A percentile compares a stretch with the other conserved stretches of the same genome.
phyloP scores from a whole-genome alignment of 1,140 invertebrate genomes.

The Epicauta chinensis region DNA sequence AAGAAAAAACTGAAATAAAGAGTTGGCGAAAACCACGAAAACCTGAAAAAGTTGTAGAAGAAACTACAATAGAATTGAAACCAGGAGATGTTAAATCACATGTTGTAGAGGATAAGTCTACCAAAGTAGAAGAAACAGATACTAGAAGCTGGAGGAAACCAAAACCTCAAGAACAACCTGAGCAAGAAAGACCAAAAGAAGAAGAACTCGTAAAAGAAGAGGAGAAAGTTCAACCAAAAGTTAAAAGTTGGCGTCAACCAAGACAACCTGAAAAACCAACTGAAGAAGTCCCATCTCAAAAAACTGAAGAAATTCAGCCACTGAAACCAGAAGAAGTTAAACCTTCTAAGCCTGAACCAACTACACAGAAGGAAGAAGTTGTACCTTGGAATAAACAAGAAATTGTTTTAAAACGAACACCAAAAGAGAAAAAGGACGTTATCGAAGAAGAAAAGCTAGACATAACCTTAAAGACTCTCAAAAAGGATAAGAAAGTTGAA shows the following conservation, averaged over 20 bases:
- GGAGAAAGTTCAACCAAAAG: slow-evolving; percentile 27
- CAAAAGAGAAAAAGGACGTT: slow-evolving; percentile 25
- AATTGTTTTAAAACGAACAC: slow-evolving; percentile 32
- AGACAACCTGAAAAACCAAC: slow-evolving; percentile 27
- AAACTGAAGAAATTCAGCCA: slow-evolving; percentile 6
- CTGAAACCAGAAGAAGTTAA: neutral
- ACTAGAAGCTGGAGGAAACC: slow-evolving; percentile 16
- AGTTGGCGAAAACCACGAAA: slow-evolving; percentile 13
- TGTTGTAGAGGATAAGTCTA: slow-evolving; percentile 37
- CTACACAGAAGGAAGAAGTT: slow-evolving; percentile 18
- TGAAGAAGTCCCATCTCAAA: slow-evolving; percentile 20
- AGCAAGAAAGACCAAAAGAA: slow-evolving; percentile 28
- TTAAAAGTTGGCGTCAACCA: slow-evolving; percentile 9
- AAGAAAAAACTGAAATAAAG: slow-evolving; percentile 25
- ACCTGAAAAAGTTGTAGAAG: slow-evolving; percentile 25
- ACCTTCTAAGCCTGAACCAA: slow-evolving; percentile 13
- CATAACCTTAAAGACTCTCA: slow-evolving; percentile 18
- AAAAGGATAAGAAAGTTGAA: slow-evolving; percentile 23
- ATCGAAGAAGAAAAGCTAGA: slow-evolving; percentile 40
- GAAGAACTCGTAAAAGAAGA: slow-evolving; percentile 35
- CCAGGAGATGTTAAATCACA: slow-evolving; percentile 33
- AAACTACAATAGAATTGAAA: slow-evolving; percentile 34
- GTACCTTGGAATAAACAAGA: slow-evolving; percentile 39
- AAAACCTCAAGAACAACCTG: slow-evolving; percentile 37
- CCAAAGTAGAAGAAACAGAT: slow-evolving; percentile 27